phyloP scores from a whole-genome alignment of 1,140 invertebrate genomes.

The Phthorimaea operculella region DNA sequence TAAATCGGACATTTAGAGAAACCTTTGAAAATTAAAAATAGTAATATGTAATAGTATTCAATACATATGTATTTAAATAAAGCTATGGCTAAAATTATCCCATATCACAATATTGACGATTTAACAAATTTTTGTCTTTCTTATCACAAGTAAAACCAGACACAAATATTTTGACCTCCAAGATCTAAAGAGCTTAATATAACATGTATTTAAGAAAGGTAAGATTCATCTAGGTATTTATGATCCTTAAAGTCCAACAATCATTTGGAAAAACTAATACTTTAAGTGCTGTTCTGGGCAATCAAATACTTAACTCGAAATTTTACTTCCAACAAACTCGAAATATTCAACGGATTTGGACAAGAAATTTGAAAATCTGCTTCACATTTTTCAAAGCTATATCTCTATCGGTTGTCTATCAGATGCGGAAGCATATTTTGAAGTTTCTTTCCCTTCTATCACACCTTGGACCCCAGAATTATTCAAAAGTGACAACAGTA shows the following conservation, averaged over 20 bases:
- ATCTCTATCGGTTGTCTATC: neutral
- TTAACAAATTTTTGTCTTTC: constrained; percentile 8
- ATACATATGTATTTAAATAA: constrained; percentile 12
- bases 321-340: constrained; percentile 10
- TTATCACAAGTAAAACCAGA: neutral
- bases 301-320: neutral
- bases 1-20: no score
- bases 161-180: no score
- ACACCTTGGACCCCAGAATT: constrained; percentile 58
- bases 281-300: no score
- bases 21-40: no score
- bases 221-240: no score
- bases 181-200: no score
- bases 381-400: neutral
- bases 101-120: constrained; percentile 29
- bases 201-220: no score
- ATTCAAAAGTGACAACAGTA: constrained; percentile 44
- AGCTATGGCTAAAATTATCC: constrained; percentile 17
- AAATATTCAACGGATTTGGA: neutral
- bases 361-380: neutral
- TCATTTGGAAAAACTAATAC: no score
- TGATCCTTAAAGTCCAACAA: no score
- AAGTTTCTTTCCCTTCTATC: constrained; percentile 15
- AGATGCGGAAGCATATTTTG: neutral
- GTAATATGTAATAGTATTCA: no score